phyloP scores from a whole-genome alignment of 1,140 invertebrate species.

The Drosophila sechellia region DNA sequence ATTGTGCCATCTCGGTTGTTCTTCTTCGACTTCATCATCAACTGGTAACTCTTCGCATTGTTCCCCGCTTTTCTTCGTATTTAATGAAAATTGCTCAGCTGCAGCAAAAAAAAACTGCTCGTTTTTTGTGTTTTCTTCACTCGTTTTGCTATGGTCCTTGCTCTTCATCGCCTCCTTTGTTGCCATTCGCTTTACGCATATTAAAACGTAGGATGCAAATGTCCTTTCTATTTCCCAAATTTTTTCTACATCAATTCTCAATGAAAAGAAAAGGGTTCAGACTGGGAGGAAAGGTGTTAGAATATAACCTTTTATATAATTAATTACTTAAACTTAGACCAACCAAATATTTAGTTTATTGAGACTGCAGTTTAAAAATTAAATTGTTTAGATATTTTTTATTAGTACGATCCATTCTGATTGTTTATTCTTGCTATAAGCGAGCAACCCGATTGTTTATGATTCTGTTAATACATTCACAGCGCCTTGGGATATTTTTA shows the following conservation, averaged over 20 bases:
- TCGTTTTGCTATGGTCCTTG: background rate
- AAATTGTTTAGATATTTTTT: no score
- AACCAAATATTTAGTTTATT: no score
- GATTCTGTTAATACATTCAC: background rate
- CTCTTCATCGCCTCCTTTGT: constrained; percentile 1
- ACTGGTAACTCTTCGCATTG: constrained; percentile 1
- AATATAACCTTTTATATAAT: no score
- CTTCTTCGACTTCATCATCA: background rate
- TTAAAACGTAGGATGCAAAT: constrained; percentile 49
- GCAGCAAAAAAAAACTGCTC: constrained; percentile 34
- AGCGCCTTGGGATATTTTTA: background rate
- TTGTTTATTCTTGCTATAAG: no score
- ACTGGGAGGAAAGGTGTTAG: background rate
- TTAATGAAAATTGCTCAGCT: constrained; percentile 62
- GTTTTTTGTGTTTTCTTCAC: constrained; percentile 14
- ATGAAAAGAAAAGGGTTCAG: constrained; percentile 7
- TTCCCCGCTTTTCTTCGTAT: constrained; percentile 4
- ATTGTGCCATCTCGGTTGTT: constrained; percentile 2
- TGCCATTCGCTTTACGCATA: constrained; percentile 43
- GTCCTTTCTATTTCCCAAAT: background rate
- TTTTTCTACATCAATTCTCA: constrained; percentile 49
- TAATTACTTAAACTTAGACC: no score
- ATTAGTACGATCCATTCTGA: no score
- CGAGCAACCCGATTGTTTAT: background rate
- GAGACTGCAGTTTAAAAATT: no score